A percentile compares a stretch with the other conserved stretches of the same genome.
These are phyloP conservation scores for Archivesica marissinica DNA, from an alignment of 1,140 invertebrate species.

Conservation along the genomic window DNA sequence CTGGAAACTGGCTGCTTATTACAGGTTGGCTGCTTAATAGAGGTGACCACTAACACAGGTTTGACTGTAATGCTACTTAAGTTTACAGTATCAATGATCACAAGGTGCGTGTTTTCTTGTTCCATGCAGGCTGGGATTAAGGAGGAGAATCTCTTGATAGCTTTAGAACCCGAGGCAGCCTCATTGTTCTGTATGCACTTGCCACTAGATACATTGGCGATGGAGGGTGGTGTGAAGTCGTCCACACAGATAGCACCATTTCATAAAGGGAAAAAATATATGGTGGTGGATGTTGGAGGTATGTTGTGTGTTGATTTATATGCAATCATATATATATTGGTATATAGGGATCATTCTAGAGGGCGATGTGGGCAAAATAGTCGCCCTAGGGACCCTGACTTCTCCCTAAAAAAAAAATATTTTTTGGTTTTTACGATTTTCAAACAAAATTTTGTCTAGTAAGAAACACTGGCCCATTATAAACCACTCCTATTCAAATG, in stretches of 20 bases:
- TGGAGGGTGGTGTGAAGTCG: background rate
- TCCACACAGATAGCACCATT: constrained; percentile 27
- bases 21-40: background rate
- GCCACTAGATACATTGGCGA: constrained; percentile 48
- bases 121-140: constrained; percentile 84
- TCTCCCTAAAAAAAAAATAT: too few relatives aligned
- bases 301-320: background rate
- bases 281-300: constrained; percentile 69
- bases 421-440: too few relatives aligned
- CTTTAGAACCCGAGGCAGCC: constrained; percentile 86
- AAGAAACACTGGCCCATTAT: too few relatives aligned
- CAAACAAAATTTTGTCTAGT: too few relatives aligned
- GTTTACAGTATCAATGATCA: background rate
- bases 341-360: too few relatives aligned
- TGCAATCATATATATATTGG: too few relatives aligned
- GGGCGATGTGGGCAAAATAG: too few relatives aligned
- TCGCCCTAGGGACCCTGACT: too few relatives aligned
- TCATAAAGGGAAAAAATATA: constrained; percentile 62
- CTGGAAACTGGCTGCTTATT: background rate
- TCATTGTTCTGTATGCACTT: constrained; percentile 85
- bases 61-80: background rate
- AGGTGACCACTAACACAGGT: background rate
- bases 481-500: too few relatives aligned
- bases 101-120: background rate
- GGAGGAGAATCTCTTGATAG: constrained; percentile 85